Evolutionary conservation across 1,140 invertebrate genomes (phyloP), one percentile per base, ranked within the genome.

Genomic region (Nixonia krombeini): DNA sequence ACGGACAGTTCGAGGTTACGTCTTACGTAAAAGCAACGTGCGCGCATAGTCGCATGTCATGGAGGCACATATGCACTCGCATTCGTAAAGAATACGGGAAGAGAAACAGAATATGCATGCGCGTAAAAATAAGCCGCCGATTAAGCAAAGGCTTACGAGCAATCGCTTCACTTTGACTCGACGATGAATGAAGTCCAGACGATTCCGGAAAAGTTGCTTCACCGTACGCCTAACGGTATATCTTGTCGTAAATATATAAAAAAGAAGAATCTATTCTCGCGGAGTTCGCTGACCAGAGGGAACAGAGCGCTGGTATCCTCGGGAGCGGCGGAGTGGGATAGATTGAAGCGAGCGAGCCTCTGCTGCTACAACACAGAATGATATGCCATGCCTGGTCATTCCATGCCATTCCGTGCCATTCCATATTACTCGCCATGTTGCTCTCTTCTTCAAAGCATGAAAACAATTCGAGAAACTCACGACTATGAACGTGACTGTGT

Each of bases 121-220:
- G 38, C 29, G 42, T 55, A 45, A 55, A 55, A 64, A 56, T 41
- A 46, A 59, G 40, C 25, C 29, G 35, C 41, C 37, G 28, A 29
- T 49, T 41, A 56, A 55, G 25, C 23, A 42, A 28, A 31, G 31
- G 44, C 29, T 4, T n/a, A 10, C 9, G 29, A 31, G 15, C 15
- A n/a, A 41, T 18, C 44, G 44, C 21, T 10, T 55, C 51, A 55
- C 66, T 69, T 59, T 40, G 28, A 44, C 16, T 55, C 55, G 29
- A 49, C 66, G 50, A 69, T 59, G 59, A 69, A 69, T 69, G 66
- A 37, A 64, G 59, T 42, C 59, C 44, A 16, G 53, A 62, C 58
- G 64, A 71, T 71, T 69, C 64, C 72, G 70, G 69, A 71, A 74
- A 74, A 71, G 72, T 66, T 59, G 65, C 62, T 74, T 74, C 61